Evolutionary conservation across 64 coral and sea anemone genomes (phyloP), one percentile per base, ranked within the genome.

Genomic region (Pachyseris speciosa): DNA sequence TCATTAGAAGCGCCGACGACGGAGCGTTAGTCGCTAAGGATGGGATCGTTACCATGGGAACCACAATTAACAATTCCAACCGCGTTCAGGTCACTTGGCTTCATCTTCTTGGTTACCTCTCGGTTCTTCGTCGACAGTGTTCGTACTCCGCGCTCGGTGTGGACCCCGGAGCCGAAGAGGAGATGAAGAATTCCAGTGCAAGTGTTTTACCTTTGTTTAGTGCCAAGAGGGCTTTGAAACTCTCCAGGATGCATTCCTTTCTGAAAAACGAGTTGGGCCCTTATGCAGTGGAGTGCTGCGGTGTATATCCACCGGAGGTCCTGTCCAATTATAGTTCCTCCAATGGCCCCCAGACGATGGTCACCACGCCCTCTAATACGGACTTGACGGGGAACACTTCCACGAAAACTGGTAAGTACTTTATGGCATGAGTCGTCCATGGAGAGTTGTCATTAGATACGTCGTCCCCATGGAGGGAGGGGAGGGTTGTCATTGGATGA

Each of bases 81-180:
- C 76, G 39, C 17, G 93, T 98, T 7, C 89, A 91, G 76, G 71
- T 98, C 8, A 95, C 96, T 0, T 98, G 96, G 96, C 88, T 94
- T 45, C 93, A 98, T 88, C 52, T 98, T 17, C 89, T 98, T 32
- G 72, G 93, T 20, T 92, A 98, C 68, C 51, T 92, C 2, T 78
- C 89, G 15, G 83, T 92, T 11, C 93, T 98, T 3, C 92, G 93
- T 65, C 96, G 96, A 3, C 96, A 98, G 60, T 92, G 93, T 81
- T 94, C 92, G 48, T 98, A 98, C 50, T 41, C 84, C 26, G 66
- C 96, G 9, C 89, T 98, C 40, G 96, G 96, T 2, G 93, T 95
- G 40, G 33, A 34, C 10, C 57, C 49, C 7, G 84, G 72, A 30
- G 43, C 47, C 33, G 59, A 86, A 37, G 72, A 73, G 61, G 29